phyloP scores from a whole-genome alignment of 2,113 vertebrate species.

The Leucopsar rothschildi region DNA sequence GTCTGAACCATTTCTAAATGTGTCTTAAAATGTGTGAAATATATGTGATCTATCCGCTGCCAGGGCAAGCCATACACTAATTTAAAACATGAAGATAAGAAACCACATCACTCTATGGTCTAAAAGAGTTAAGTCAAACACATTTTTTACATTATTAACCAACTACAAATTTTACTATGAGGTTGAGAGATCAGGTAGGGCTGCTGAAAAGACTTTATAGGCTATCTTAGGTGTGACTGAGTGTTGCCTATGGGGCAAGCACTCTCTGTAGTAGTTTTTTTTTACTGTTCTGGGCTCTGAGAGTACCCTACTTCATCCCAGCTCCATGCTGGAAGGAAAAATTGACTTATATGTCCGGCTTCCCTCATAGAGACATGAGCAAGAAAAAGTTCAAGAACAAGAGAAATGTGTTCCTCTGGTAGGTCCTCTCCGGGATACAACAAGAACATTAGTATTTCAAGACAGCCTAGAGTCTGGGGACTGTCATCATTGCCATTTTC shows the following conservation, averaged over 20 bases:
- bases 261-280: background rate
- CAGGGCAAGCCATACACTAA: background rate
- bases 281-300: background rate
- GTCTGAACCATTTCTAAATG: background rate
- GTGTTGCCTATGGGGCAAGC: background rate
- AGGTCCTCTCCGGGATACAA: background rate
- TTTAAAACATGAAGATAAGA: background rate
- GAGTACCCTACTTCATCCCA: background rate
- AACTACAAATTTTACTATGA: background rate
- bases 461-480: background rate
- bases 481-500: background rate
- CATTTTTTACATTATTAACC: background rate
- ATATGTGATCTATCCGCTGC: background rate
- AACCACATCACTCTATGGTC: background rate
- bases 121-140: background rate
- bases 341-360: background rate
- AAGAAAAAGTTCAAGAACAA: background rate
- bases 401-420: background rate
- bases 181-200: background rate
- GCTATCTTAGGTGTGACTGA: background rate
- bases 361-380: background rate
- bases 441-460: background rate
- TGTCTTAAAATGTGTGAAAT: background rate
- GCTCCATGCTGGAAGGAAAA: background rate
- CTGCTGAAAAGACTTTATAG: background rate